These are phyloP conservation scores for Crepidodera aurea DNA, from an alignment of 2,888 invertebrate genomes.

Conservation along the genomic window DNA sequence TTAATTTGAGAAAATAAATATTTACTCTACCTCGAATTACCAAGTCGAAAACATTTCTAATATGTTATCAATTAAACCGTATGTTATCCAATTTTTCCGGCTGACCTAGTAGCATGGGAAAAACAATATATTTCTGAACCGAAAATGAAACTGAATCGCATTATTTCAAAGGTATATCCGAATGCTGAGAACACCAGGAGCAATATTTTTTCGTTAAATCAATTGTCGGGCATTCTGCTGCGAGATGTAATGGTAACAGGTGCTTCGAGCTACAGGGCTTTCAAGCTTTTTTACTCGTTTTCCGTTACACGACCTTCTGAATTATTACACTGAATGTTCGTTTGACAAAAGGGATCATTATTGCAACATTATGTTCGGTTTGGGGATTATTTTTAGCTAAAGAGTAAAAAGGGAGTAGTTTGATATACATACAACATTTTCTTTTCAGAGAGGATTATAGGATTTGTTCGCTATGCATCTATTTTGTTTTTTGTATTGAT, in stretches of 20 bases:
- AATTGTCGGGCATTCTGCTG: not conserved
- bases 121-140: not conserved
- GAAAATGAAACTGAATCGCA: not conserved
- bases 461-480: too few relatives aligned
- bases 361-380: not conserved
- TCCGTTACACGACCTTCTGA: not conserved
- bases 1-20: too few relatives aligned
- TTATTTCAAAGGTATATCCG: not conserved
- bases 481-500: too few relatives aligned
- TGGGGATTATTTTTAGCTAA: not conserved
- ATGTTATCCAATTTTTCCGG: not conserved
- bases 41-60: too few relatives aligned
- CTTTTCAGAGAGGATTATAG: too few relatives aligned
- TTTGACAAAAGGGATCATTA: slow-evolving; percentile 2
- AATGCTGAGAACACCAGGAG: not conserved
- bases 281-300: not conserved
- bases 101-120: not conserved
- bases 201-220: not conserved
- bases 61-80: not conserved
- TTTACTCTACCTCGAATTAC: too few relatives aligned
- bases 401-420: not conserved
- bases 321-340: slow-evolving; percentile 1
- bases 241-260: not conserved
- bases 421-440: too few relatives aligned
- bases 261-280: not conserved